Percentiles rank a stretch among this genome's conserved stretches.
Evolutionary conservation across 2,888 invertebrate genomes (phyloP).

Genomic region (Rhimphoctona megacephalus): DNA sequence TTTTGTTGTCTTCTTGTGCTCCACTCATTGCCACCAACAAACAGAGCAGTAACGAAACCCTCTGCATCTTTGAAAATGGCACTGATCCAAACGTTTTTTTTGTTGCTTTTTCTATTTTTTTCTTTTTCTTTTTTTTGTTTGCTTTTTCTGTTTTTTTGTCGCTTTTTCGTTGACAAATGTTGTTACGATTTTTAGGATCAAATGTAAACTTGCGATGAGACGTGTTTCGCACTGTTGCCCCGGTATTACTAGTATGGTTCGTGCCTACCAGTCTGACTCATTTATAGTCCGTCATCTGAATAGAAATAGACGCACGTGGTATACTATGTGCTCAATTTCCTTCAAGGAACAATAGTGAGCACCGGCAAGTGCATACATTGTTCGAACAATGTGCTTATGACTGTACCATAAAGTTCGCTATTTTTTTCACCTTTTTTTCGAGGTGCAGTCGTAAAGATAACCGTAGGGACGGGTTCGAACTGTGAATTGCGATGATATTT

Average conservation of each 20-base stretch:
- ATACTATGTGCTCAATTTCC: constrained; percentile 19
- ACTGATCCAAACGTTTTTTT: not conserved
- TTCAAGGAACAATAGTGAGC: not conserved
- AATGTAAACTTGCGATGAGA: not conserved
- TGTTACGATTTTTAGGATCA: not conserved
- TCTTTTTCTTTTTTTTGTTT: too few relatives aligned
- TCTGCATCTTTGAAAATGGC: constrained; percentile 23
- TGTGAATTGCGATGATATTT: not conserved
- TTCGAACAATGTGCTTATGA: not conserved
- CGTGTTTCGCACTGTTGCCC: not conserved
- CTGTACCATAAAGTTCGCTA: not conserved
- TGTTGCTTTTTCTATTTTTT: not conserved
- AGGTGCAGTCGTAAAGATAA: not conserved
- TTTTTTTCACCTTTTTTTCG: not conserved
- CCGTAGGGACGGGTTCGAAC: not conserved
- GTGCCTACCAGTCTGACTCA: constrained; percentile 3
- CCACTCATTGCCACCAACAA: constrained; percentile 6
- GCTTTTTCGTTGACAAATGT: not conserved
- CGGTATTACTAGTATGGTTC: constrained; percentile 5
- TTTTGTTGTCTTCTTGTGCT: not conserved
- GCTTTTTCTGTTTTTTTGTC: too few relatives aligned
- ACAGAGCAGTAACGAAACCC: constrained; percentile 28
- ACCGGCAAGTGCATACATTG: constrained; percentile 2
- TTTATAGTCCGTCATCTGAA: constrained; percentile 16
- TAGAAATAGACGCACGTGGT: constrained; percentile 8